Evolutionary conservation across 1,140 invertebrate genomes (phyloP).

Genomic region (Sitophilus oryzae): DNA sequence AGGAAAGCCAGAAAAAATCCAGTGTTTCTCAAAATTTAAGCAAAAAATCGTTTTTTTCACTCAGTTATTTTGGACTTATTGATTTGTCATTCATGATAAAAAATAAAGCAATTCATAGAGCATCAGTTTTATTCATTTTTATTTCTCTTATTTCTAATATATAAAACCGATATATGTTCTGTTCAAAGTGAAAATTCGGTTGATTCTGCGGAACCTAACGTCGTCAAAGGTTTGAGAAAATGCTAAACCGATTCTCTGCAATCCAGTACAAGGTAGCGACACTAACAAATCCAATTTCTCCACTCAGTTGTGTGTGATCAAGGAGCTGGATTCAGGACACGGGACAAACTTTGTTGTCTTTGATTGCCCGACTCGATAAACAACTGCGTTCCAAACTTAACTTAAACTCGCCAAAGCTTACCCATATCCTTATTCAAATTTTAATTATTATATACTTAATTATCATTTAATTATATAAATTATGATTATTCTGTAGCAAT

Average conservation of each 20-base stretch:
- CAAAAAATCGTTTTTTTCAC: too few species aligned
- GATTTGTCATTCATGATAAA: too few species aligned
- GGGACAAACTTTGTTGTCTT: not conserved
- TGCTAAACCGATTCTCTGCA: constrained; percentile 28
- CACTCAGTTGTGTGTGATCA: constrained; percentile 31
- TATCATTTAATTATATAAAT: not conserved
- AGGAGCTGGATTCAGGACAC: constrained; percentile 1
- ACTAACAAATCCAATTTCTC: constrained; percentile 37
- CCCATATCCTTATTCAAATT: too few species aligned
- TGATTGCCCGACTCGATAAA: not conserved
- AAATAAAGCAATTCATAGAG: too few species aligned
- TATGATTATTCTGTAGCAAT: not conserved
- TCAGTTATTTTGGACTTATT: too few species aligned
- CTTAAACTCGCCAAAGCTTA: too few species aligned
- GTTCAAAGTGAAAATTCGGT: not conserved
- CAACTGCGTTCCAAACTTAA: too few species aligned
- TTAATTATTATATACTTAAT: not conserved
- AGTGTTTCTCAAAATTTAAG: too few species aligned
- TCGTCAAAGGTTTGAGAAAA: constrained; percentile 4
- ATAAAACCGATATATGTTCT: not conserved
- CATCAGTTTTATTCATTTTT: too few species aligned
- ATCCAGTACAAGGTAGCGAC: constrained; percentile 30
- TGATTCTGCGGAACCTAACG: constrained; percentile 1
- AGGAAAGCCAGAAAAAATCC: too few species aligned
- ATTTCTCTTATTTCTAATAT: too few species aligned